Percentiles rank a stretch among this genome's conserved stretches.
phyloP scores from a whole-genome alignment of 2,113 vertebrate species.

The Sorex fumeus region DNA sequence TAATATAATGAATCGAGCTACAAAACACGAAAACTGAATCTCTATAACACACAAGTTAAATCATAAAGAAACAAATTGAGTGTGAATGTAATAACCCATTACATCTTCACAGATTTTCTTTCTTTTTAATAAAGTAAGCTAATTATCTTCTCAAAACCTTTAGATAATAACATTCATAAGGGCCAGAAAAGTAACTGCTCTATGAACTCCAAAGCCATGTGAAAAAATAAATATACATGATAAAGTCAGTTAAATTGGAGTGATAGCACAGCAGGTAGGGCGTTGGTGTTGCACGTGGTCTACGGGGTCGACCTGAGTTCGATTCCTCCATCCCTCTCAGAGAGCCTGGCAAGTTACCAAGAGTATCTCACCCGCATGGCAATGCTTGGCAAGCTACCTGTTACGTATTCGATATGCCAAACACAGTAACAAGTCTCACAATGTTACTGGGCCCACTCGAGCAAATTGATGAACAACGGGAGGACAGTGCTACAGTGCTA shows the following conservation, averaged over 20 bases:
- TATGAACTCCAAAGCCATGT: not conserved
- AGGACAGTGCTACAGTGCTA: too few species aligned
- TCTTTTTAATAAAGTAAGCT: conserved; percentile 47
- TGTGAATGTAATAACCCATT: conserved; percentile 66
- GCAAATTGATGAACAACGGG: too few species aligned
- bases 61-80: conserved; percentile 60
- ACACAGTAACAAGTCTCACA: too few species aligned
- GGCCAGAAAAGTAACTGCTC: not conserved
- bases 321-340: too few species aligned
- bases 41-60: conserved; percentile 41
- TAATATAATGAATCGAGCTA: conserved; percentile 26
- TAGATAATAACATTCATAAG: conserved; percentile 30
- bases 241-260: conserved; percentile 16
- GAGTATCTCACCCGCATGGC: too few species aligned
- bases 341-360: too few species aligned
- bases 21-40: conserved; percentile 57
- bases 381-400: too few species aligned
- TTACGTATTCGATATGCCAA: too few species aligned
- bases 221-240: not conserved
- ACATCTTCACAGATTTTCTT: conserved; percentile 25
- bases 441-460: too few species aligned
- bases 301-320: too few species aligned
- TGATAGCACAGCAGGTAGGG: too few species aligned
- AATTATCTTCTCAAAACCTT: conserved; percentile 18
- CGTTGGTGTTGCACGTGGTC: too few species aligned